Conservation (phyloP, 2,888 invertebrate species). For the Standfussiana lucernea region DNA sequence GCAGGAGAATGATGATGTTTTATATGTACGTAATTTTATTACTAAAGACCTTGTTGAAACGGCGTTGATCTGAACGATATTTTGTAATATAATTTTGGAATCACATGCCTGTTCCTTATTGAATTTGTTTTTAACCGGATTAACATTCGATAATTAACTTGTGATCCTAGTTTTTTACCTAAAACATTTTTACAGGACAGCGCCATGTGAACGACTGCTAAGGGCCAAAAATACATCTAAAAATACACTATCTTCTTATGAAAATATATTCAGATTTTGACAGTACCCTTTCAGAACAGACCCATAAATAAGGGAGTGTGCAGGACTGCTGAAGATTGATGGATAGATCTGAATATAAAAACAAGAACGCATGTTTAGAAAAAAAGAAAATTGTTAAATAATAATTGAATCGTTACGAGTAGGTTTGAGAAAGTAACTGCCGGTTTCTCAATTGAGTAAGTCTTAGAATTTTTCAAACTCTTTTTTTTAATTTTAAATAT, state of each 20-base stretch:
- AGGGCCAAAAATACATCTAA: neutral
- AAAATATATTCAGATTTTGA: neutral
- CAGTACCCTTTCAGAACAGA: too few relatives aligned
- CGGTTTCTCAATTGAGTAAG: neutral
- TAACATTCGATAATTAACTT: neutral
- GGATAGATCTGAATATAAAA: neutral
- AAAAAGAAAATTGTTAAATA: neutral
- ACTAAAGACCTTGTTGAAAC: neutral
- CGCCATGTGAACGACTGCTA: neutral
- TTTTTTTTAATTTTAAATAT: neutral
- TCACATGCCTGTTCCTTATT: neutral
- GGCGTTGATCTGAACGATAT: neutral
- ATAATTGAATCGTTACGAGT: neutral
- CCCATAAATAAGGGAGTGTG: slow-evolving; percentile 4
- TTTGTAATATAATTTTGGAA: neutral
- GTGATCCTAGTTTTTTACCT: neutral
- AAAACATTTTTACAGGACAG: neutral
- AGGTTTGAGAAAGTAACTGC: neutral
- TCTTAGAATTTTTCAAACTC: neutral
- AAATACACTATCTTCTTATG: neutral
- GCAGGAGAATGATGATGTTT: too few relatives aligned
- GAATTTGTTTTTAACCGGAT: neutral
- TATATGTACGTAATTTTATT: neutral
- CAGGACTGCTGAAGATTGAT: slow-evolving; percentile 2
- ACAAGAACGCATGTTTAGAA: neutral